phyloP scores from a whole-genome alignment of 2,113 vertebrate species.

The Phylloscopus whistleri region DNA sequence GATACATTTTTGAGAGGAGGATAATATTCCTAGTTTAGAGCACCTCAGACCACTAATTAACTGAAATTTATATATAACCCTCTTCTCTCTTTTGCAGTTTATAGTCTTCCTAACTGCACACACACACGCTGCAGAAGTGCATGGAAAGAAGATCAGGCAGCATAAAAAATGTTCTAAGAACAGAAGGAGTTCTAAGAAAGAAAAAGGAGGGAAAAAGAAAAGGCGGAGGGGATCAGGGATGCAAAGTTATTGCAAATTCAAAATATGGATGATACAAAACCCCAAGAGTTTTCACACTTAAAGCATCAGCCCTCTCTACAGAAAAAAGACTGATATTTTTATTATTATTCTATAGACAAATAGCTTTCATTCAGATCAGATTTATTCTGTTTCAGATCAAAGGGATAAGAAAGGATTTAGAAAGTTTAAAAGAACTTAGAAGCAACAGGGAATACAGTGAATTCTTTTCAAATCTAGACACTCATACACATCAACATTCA shows the following conservation, averaged over 20 bases:
- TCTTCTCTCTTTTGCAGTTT: not conserved
- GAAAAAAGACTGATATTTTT: not conserved
- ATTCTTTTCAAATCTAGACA: not conserved
- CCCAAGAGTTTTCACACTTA: not conserved
- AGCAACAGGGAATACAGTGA: not conserved
- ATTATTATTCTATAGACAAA: not conserved
- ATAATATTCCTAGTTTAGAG: not conserved
- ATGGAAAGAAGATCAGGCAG: not conserved
- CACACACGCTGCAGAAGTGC: not conserved
- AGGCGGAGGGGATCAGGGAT: fast-evolving
- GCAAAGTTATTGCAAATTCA: not conserved
- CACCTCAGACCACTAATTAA: not conserved
- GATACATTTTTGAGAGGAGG: not conserved
- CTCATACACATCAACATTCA: not conserved
- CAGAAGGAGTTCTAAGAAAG: not conserved
- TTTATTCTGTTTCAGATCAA: not conserved
- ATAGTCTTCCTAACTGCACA: not conserved
- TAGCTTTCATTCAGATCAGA: not conserved
- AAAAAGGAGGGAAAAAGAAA: not conserved
- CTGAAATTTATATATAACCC: not conserved
- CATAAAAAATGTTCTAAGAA: not conserved
- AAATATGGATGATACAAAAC: not conserved
- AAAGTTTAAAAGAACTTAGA: not conserved
- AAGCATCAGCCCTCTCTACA: not conserved
- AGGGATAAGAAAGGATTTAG: not conserved